Base-by-base conservation (phyloP, 2,797 vertebrate genomes). In the Gallinago nigripennis region DNA sequence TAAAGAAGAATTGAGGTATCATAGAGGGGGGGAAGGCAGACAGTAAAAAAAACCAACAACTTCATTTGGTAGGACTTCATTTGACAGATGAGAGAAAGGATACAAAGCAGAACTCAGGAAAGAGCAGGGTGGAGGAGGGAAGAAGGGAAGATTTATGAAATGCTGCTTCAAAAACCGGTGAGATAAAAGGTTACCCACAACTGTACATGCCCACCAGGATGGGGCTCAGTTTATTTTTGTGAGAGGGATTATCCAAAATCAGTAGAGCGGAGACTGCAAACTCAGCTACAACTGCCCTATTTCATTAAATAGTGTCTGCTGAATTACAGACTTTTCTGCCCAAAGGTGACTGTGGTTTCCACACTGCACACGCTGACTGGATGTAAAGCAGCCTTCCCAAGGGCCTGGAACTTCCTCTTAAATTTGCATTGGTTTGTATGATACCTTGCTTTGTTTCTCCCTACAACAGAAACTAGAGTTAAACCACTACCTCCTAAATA, bases 81-180 rank as follows among this genome's bases (percentile, higher is more conserved):
- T 87, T 92, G 83, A 82, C 54, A 95, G 35, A 68, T 53, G 53
- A 80, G 14, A 31, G 41, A 85, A 35, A 82, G 27, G 37, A 93
- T 21, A 92, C 16, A 92, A 92, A 95, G 51, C 65, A 95, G 88
- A 92, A 86, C 72, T 89, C 71, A 9, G 16, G 80, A 92, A 96
- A 91, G 58, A 92, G 30, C 16, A 65, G 35, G 17, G 18, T 35
- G 24, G 12, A 60, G 9, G 13, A 65, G 4, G 12, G 43, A 75
- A 86, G 68, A 68, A 88, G 19, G 19, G 73, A 76, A 43, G 12
- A 20, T 5, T n/a, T 8, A 37, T 37, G 15, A 48, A 46, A 12
- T 8, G 11, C 13, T 71, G 15, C 54, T 95, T 95, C 70, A 64
- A 75, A 73, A 65, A 41, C 7, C n/a, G 11, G 37, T 60, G 50